phyloP scores from a whole-genome alignment of 2,888 invertebrate species.

The Cotesia congregata region DNA sequence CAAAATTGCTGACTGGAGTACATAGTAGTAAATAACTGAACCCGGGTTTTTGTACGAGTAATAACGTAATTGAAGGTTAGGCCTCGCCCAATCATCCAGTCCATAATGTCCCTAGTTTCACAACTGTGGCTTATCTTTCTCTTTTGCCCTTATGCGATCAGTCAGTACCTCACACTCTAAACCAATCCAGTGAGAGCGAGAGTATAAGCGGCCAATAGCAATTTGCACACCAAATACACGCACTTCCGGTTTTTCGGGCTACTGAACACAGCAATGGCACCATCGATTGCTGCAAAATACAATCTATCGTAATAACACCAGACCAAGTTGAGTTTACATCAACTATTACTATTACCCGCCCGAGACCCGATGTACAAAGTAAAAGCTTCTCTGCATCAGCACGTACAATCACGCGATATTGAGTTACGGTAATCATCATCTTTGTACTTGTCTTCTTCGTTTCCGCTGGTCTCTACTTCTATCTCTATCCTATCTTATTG shows the following conservation, averaged over 20 bases:
- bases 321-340: background rate
- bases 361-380: background rate
- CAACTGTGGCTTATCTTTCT: background rate
- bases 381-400: background rate
- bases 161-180: background rate
- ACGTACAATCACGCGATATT: background rate
- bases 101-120: background rate
- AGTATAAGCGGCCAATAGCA: conserved; percentile 43
- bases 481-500: too few relatives aligned
- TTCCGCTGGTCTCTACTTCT: background rate
- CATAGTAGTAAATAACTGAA: conserved; percentile 8
- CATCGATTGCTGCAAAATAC: background rate
- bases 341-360: background rate
- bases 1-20: conserved; percentile 18
- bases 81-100: conserved; percentile 30
- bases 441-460: background rate
- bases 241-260: conserved; percentile 45
- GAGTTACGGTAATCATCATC: background rate
- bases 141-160: background rate
- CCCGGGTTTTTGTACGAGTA: conserved; percentile 35
- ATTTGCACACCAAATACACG: conserved; percentile 53
- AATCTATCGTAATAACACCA: background rate
- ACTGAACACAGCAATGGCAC: conserved; percentile 6
- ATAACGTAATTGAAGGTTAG: conserved; percentile 54
- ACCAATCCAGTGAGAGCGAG: background rate